Conservation (phyloP, 2,888 invertebrate species). For the Geophilus truncorum region DNA sequence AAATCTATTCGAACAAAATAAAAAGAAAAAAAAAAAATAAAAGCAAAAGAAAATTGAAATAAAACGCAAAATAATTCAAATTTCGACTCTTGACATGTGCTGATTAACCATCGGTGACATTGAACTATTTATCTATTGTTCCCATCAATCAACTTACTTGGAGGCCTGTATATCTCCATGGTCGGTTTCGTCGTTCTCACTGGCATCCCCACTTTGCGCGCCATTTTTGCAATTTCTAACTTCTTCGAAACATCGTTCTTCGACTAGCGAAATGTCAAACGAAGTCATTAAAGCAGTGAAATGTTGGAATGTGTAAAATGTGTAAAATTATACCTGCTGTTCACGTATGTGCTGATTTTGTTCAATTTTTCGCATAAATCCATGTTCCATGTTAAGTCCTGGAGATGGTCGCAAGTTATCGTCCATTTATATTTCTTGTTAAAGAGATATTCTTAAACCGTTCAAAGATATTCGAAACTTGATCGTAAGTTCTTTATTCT, state of each 20-base stretch:
- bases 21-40: too few relatives aligned
- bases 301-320: neutral
- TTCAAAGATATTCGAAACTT: neutral
- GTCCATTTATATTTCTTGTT: conserved; percentile 36
- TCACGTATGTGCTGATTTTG: conserved; percentile 36
- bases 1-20: too few relatives aligned
- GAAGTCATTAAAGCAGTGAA: neutral
- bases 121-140: too few relatives aligned
- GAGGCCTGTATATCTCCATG: conserved; percentile 82
- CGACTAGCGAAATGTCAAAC: conserved; percentile 30
- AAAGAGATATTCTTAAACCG: neutral
- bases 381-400: conserved; percentile 40
- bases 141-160: conserved; percentile 58
- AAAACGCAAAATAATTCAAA: too few relatives aligned
- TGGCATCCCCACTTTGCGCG: conserved; percentile 38
- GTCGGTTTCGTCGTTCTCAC: conserved; percentile 66
- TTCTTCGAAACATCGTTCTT: conserved; percentile 38
- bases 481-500: conserved; percentile 3
- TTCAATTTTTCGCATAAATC: conserved; percentile 37
- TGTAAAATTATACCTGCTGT: conserved; percentile 37
- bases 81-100: too few relatives aligned
- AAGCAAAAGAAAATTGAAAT: too few relatives aligned
- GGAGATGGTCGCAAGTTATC: conserved; percentile 38
- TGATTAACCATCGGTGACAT: too few relatives aligned
- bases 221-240: conserved; percentile 37